Conservation (phyloP, 2,888 invertebrate genomes). For the Phorcus lineatus region DNA sequence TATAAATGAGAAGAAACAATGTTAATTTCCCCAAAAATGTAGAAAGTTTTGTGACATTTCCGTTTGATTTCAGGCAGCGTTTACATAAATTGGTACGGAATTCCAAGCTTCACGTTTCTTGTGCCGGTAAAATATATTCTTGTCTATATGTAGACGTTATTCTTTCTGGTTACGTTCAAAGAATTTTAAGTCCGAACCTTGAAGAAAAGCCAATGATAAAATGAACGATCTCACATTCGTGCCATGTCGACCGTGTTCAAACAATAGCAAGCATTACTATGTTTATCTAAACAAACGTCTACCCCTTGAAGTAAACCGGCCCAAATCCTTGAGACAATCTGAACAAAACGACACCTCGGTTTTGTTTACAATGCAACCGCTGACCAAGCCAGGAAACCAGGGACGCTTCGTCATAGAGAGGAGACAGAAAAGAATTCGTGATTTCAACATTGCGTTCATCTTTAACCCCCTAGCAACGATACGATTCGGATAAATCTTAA, state of each 20-base stretch:
- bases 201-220: conserved; percentile 11
- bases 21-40: no score
- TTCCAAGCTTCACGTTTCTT: no score
- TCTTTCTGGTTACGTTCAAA: background rate
- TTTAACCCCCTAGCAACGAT: conserved; percentile 8
- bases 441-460: background rate
- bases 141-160: background rate
- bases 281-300: background rate
- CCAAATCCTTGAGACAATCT: conserved; percentile 13
- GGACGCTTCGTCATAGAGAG: background rate
- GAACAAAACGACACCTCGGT: conserved; percentile 14
- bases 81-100: no score
- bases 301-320: conserved; percentile 19
- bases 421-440: background rate
- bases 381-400: background rate
- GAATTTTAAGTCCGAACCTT: conserved; percentile 19
- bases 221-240: background rate
- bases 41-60: no score
- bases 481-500: background rate
- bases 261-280: background rate
- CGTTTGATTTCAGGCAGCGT: no score
- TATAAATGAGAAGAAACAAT: no score
- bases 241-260: background rate
- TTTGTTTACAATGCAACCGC: background rate
- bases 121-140: no score